Base-by-base conservation (phyloP, 2,113 vertebrate species). In the Sturnira hondurensis region DNA sequence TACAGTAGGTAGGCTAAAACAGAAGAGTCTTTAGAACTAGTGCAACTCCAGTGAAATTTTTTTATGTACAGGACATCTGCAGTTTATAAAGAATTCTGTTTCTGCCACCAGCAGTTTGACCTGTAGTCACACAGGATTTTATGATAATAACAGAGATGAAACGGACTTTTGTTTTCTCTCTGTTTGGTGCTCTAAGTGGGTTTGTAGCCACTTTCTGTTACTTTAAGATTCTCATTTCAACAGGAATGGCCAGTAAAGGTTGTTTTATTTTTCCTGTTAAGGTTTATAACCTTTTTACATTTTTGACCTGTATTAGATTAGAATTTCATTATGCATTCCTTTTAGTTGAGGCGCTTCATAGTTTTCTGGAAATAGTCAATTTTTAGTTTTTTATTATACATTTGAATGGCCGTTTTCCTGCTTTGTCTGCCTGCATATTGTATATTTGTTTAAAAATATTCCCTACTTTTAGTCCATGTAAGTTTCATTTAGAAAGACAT, bases 281-380 rank as follows among this genome's bases (percentile, higher is more conserved):
- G 98, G 98, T 99, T 98, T 99, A 98, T 98, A 98, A 99, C 99
- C 98, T 98, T 98, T 98, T 98, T 99, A 98, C 98, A 98, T 98
- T 98, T 98, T 98, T 98, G 98, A 99, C 98, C 98, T 98, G 98
- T 99, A 99, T 99, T 99, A 99, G 99, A 99, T 96, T 98, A 98
- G 98, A 98, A 98, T 98, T 98, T 98, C 99, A 99, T 98, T 98
- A 99, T 99, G 99, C 99, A 99, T 99, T 99, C 99, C 99, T 99
- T 99, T 99, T 99, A 99, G 99, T 99, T 99, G 98, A 99, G 98
- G 98, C 98, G 98, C 98, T 99, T 99, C 98, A 96, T 98, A 98
- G 98, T 98, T 98, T 97, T 98, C 98, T 98, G 98, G 98, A 98
- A 98, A 98, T 98, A 99, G 98, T 98, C 98, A 97, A 97, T 98